phyloP scores from a whole-genome alignment of 2,113 vertebrate species.

The Rhinopithecus roxellana region DNA sequence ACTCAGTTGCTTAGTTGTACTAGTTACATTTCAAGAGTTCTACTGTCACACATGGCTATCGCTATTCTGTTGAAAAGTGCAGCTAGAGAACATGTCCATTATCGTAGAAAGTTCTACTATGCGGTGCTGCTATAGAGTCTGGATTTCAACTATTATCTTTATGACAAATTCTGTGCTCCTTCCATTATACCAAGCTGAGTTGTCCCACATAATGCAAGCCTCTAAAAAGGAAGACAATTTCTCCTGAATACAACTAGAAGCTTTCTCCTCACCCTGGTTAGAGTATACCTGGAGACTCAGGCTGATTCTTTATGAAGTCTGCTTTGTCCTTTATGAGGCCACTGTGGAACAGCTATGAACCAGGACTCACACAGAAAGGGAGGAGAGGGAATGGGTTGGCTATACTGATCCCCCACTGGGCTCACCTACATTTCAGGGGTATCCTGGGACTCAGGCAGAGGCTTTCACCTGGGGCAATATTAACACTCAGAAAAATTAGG shows the following conservation, averaged over 20 bases:
- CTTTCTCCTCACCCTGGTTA: not conserved
- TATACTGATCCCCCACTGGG: not conserved
- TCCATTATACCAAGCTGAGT: not conserved
- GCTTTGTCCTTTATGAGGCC: not conserved
- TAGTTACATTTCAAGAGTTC: not conserved
- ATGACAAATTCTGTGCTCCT: not conserved
- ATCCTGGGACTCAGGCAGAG: not conserved
- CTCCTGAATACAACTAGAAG: not conserved
- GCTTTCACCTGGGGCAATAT: not conserved
- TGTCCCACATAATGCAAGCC: not conserved
- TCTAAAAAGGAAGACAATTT: not conserved
- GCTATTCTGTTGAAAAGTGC: not conserved
- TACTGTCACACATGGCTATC: rapidly evolving
- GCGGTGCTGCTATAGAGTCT: not conserved
- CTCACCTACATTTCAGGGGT: not conserved
- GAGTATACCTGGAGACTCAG: not conserved
- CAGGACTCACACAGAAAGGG: not conserved
- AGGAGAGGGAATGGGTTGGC: not conserved
- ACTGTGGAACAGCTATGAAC: not conserved
- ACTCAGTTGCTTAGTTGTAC: not conserved
- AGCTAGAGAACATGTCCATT: not conserved
- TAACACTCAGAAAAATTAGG: not conserved
- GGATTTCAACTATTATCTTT: not conserved
- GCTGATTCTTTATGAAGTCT: not conserved
- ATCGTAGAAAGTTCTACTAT: not conserved